Base-by-base conservation (phyloP, 2,113 vertebrate species). In the Pavo muticus region DNA sequence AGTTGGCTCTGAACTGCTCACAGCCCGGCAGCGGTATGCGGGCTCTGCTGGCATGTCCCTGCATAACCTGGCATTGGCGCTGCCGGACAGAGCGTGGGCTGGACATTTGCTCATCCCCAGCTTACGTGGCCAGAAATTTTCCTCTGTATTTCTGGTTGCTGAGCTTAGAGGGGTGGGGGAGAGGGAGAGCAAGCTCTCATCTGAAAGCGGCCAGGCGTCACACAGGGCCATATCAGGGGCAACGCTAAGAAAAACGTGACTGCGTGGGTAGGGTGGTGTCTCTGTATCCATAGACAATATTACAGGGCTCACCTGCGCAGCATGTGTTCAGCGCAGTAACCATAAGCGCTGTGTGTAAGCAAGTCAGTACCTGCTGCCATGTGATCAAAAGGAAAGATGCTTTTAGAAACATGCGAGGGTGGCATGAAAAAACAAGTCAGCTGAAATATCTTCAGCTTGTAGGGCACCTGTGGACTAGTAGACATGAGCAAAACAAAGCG, bases 381-480 rank as follows among this genome's bases (percentile, higher is more conserved):
- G 91, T 91, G 85, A 90, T 64, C 88, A 82, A 68, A 88, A 85
- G 52, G 40, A 78, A 70, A 84, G 85, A 79, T 81, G 82, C 57
- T 95, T 96, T 95, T 88, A 91, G 90, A 91, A 93, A 72, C 77
- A n/a, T 71, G 90, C 0, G 16, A 95, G 76, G 86, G 83, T 93
- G 90, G 88, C 48, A 20, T 72, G 83, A 91, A 79, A 84, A 81
- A 88, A 77, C 83, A 56, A 91, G 76, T 94, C 76, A 87, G 65
- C 83, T 86, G 79, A 85, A 94, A 72, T 71, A 83, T 70, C 78
- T 61, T 56, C 59, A 52, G 78, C 60, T 90, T 81, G 68, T 48
- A 77, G 76, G 72, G 60, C 68, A 90, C 60, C 82, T 39, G 72
- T 90, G 54, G 35, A 42, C 57, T 84, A 60, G 72, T 20, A 91